phyloP scores from a whole-genome alignment of 1,140 invertebrate genomes.

The Atta cephalotes region DNA sequence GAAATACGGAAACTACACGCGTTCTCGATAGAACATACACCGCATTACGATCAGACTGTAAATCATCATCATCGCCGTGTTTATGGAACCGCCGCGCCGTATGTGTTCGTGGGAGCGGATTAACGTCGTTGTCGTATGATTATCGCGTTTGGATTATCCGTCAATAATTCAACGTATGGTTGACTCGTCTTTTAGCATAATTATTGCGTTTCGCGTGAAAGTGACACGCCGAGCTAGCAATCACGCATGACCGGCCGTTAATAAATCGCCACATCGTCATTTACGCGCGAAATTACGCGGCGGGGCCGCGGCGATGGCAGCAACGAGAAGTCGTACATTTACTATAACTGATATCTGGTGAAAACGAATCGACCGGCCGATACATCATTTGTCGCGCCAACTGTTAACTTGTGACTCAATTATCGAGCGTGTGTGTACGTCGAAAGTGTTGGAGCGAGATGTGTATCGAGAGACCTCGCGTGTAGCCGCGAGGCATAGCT shows the following conservation, averaged over 20 bases:
- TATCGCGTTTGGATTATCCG: conserved; percentile 49
- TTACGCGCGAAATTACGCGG: conserved; percentile 45
- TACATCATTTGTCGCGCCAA: conserved; percentile 67
- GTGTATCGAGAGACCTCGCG: background rate
- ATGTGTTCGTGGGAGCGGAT: background rate
- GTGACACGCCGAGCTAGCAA: conserved; percentile 46
- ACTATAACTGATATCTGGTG: conserved; percentile 58
- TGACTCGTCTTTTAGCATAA: conserved; percentile 51
- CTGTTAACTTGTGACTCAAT: conserved; percentile 67
- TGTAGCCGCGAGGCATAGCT: conserved; percentile 27
- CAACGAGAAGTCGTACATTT: conserved; percentile 47
- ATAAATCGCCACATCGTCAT: conserved; percentile 59
- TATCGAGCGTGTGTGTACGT: conserved; percentile 38
- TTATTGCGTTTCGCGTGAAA: conserved; percentile 51
- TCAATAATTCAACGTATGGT: conserved; percentile 35
- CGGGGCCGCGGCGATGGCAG: background rate
- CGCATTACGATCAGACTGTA: conserved; percentile 9
- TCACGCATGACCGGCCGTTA: conserved; percentile 57
- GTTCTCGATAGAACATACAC: background rate
- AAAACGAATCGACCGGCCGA: conserved; percentile 67
- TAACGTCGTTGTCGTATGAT: conserved; percentile 30
- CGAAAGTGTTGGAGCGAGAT: background rate
- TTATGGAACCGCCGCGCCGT: background rate
- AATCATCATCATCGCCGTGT: conserved; percentile 18
- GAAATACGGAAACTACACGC: conserved; percentile 3